A percentile compares a stretch with the other conserved stretches of the same genome.
Conservation (phyloP, 2,797 vertebrate species). For the Sus cebifrons region DNA sequence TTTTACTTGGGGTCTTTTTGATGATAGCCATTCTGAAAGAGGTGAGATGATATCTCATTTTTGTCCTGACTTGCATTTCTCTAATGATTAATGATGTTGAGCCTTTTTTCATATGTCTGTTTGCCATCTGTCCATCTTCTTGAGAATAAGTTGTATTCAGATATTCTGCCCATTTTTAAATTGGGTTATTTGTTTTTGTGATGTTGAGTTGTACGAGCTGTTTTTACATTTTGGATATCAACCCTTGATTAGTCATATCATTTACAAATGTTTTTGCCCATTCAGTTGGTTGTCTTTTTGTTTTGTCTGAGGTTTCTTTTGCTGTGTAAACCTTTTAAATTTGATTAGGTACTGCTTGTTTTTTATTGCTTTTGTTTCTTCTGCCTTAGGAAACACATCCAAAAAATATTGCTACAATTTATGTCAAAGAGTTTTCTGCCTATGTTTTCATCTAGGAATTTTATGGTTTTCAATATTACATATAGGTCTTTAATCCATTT, state of each 20-base stretch:
- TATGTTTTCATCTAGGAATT: background rate
- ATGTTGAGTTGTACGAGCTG: background rate
- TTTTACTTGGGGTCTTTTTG: background rate
- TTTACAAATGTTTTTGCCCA: background rate
- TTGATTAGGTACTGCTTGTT: background rate
- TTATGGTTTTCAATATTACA: background rate
- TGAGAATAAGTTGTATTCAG: too few species aligned
- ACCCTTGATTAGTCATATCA: background rate
- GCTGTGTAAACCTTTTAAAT: background rate
- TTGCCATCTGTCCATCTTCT: too few species aligned
- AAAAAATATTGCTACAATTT: background rate
- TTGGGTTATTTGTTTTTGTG: background rate
- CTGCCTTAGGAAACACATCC: background rate
- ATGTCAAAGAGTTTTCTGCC: background rate
- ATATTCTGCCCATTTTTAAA: background rate
- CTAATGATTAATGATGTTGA: too few species aligned
- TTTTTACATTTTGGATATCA: background rate
- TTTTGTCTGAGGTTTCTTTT: background rate
- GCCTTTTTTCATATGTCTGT: too few species aligned
- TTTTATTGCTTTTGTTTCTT: background rate
- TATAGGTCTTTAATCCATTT: background rate
- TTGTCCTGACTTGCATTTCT: too few species aligned
- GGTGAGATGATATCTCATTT: too few species aligned
- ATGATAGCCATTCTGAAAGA: too few species aligned
- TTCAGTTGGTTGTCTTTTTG: background rate